Base-by-base conservation (phyloP, 2,113 vertebrate genomes). In the Aix galericulata region DNA sequence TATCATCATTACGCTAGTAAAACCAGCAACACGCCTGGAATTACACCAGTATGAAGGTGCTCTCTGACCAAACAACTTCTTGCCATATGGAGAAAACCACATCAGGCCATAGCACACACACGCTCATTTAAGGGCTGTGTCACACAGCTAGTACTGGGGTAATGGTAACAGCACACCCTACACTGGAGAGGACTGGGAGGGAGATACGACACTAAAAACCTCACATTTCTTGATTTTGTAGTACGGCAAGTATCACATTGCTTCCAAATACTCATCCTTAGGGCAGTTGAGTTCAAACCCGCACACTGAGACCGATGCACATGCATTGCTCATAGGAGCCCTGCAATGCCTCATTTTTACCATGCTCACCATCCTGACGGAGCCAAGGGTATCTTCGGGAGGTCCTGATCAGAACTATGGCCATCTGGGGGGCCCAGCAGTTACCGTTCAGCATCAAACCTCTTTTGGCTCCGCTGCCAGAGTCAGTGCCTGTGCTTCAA, bases 91-190 rank as follows among this genome's bases (percentile, higher is more conserved):
- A 68, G 86, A 72, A 23, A 48, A 56, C 22, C 42, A 46, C 32
- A 11, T 69, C 17, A 74, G 13, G 16, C 38, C 55, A 8, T 2
- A 80, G 67, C 44, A 60, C 63, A 13, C 68, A 68, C 34, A 34
- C 21, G 4, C 3, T 38, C 21, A 79, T 50, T 73, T 53, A 14
- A 75, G 48, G 31, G 7, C 40, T 66, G 55, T 0, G 1, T 73
- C 2, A 8, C 1, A 0, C 32, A 75, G 66, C 56, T 79, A 3
- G 0, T 34, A 21, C 26, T 60, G 23, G 17, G 62, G 34, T 29
- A 67, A 74, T 4, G 26, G 23, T 9, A 73, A 46, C 17, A 40
- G 27, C 34, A 52, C 42, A 67, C n/a, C 56, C 46, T 46, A 48
- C 4, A 6, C 29, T 80, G 55, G 36, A 27, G 69, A 66, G 59